These are phyloP conservation scores for Eilema griseolum DNA, from an alignment of 2,888 invertebrate species.

Conservation along the genomic window DNA sequence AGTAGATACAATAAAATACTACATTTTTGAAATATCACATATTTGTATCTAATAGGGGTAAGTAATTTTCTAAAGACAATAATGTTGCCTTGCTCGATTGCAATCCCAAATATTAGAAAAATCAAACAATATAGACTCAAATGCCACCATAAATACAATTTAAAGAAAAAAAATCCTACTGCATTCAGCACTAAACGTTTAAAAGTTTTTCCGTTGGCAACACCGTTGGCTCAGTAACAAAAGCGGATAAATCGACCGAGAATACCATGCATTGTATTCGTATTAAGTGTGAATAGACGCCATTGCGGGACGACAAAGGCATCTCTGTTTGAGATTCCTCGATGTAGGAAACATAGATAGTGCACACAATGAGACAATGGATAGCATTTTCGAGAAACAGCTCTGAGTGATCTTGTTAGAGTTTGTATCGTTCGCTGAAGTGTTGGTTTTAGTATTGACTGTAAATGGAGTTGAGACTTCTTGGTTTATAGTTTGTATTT, in stretches of 20 bases:
- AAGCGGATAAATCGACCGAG: conserved; percentile 70
- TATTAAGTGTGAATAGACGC: conserved; percentile 73
- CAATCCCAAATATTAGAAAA: not conserved
- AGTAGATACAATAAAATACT: no score
- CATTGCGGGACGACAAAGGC: conserved; percentile 65
- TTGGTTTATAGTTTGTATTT: not conserved
- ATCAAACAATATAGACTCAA: not conserved
- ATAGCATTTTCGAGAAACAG: conserved; percentile 35
- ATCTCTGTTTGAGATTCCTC: conserved; percentile 55
- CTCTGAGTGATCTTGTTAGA: conserved; percentile 18
- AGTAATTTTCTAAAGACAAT: no score
- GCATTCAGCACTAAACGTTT: conserved; percentile 54
- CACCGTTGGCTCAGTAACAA: conserved; percentile 61
- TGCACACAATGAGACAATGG: conserved; percentile 45
- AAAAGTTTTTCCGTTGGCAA: conserved; percentile 64
- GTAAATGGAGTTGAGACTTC: not conserved
- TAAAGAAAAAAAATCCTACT: conserved; percentile 37
- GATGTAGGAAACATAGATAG: conserved; percentile 52
- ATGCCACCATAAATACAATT: conserved; percentile 50
- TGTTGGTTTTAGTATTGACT: not conserved
- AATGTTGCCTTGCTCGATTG: no score
- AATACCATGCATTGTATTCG: conserved; percentile 72
- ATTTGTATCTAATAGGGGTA: no score
- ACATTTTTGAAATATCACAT: no score
- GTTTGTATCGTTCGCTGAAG: conserved; percentile 15